phyloP scores from a whole-genome alignment of 2,797 vertebrate species.

The Enteromius unitaeniatus region DNA sequence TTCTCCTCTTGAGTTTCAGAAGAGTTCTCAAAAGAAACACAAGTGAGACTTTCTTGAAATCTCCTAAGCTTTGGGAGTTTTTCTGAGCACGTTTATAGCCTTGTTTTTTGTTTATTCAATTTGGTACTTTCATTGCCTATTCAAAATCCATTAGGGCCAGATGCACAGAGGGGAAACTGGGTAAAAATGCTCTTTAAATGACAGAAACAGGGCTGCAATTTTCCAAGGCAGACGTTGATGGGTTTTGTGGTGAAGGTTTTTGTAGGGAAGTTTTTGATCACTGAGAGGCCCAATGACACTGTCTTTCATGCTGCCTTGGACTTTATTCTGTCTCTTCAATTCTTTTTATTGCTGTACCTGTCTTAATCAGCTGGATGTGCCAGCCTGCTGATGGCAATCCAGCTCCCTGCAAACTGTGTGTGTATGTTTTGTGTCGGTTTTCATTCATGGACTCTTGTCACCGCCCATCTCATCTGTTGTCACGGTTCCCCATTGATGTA shows the following conservation, averaged over 20 bases:
- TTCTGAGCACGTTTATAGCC: conserved; percentile 38
- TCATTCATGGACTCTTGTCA: no score
- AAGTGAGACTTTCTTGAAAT: background rate
- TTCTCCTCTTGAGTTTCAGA: background rate
- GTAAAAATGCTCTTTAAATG: conserved; percentile 5
- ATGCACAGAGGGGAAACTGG: background rate
- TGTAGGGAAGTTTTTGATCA: conserved; percentile 29
- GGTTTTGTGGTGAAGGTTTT: conserved; percentile 13
- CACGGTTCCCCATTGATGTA: no score
- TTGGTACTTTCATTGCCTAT: conserved; percentile 12
- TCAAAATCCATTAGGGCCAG: background rate
- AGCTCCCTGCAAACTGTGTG: no score
- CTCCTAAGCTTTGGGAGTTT: background rate
- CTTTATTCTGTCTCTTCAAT: conserved; percentile 31
- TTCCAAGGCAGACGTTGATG: background rate
- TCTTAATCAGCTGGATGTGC: no score
- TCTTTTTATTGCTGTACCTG: conserved; percentile 25
- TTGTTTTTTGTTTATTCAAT: conserved; percentile 22
- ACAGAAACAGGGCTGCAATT: conserved; percentile 25
- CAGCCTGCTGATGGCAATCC: no score
- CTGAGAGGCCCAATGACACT: conserved; percentile 12
- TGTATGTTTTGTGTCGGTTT: no score
- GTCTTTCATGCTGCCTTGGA: conserved; percentile 22
- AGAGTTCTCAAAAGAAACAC: background rate
- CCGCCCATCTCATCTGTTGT: no score